phyloP scores from a whole-genome alignment of 2,113 vertebrate species.

The Neofelis nebulosa region DNA sequence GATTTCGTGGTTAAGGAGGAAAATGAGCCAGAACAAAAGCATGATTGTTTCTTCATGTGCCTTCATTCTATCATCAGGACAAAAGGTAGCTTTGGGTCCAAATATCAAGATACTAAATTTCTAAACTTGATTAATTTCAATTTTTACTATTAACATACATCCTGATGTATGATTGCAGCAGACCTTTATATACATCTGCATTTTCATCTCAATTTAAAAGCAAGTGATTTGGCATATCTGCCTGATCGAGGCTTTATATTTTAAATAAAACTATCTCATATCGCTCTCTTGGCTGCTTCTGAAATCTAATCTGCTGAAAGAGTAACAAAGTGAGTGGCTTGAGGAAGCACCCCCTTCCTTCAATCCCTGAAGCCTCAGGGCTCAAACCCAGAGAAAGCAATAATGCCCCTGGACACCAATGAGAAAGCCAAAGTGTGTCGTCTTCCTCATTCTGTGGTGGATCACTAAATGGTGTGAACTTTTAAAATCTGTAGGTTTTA shows the following conservation, averaged over 20 bases:
- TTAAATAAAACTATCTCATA: constrained; percentile 42
- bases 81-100: background rate
- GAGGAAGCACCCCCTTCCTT: background rate
- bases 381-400: background rate
- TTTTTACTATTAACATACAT: background rate
- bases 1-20: background rate
- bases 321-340: background rate
- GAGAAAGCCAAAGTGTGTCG: background rate
- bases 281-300: background rate
- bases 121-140: background rate
- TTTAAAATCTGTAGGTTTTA: background rate
- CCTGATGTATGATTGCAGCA: background rate
- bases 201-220: constrained; percentile 16
- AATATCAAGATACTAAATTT: background rate
- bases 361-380: background rate
- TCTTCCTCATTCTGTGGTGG: background rate
- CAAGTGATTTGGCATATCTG: constrained; percentile 18
- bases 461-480: background rate
- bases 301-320: background rate
- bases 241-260: constrained; percentile 19
- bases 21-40: background rate
- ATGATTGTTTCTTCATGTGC: background rate
- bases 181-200: background rate
- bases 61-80: background rate
- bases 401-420: background rate